Conservation (phyloP, 2,888 invertebrate genomes). For the Euproctis similis region DNA sequence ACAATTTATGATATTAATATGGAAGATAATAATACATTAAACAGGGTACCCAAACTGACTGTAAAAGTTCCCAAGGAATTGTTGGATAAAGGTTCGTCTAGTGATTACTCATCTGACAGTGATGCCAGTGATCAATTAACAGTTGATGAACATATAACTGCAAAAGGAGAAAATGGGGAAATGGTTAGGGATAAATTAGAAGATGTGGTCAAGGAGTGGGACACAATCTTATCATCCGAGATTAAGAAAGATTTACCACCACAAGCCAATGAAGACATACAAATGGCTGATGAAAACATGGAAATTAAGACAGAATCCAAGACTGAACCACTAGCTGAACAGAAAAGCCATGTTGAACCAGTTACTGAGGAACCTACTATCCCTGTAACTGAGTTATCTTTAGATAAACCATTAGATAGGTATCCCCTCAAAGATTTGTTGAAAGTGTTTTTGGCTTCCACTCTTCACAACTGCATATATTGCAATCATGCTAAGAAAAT, state of each 20-base stretch:
- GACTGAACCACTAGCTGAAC: slow-evolving; percentile 39
- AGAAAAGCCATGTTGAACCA: slow-evolving; percentile 38
- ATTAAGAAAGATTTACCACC: slow-evolving; percentile 20
- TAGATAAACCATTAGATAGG: slow-evolving; percentile 85
- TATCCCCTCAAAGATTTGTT: slow-evolving; percentile 82
- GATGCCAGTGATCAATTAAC: slow-evolving; percentile 78
- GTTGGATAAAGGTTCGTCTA: slow-evolving; percentile 68
- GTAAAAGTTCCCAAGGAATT: slow-evolving; percentile 79
- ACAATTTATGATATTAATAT: slow-evolving; percentile 69
- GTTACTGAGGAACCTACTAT: slow-evolving; percentile 71
- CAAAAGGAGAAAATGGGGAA: slow-evolving; percentile 24
- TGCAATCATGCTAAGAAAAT: slow-evolving; percentile 91
- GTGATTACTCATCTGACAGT: slow-evolving; percentile 74
- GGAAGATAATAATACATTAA: slow-evolving; percentile 59
- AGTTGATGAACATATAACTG: slow-evolving; percentile 67
- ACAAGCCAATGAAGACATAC: slow-evolving; percentile 27
- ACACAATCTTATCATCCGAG: slow-evolving; percentile 16
- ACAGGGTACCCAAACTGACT: slow-evolving; percentile 81
- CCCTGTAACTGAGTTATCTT: slow-evolving; percentile 80
- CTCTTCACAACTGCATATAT: slow-evolving; percentile 84
- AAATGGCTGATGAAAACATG: slow-evolving; percentile 32
- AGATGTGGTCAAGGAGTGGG: slow-evolving; percentile 14
- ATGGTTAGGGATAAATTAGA: slow-evolving; percentile 14
- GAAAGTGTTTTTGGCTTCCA: slow-evolving; percentile 82
- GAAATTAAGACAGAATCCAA: slow-evolving; percentile 44